phyloP scores from a whole-genome alignment of 2,113 vertebrate species.

The Naja naja region DNA sequence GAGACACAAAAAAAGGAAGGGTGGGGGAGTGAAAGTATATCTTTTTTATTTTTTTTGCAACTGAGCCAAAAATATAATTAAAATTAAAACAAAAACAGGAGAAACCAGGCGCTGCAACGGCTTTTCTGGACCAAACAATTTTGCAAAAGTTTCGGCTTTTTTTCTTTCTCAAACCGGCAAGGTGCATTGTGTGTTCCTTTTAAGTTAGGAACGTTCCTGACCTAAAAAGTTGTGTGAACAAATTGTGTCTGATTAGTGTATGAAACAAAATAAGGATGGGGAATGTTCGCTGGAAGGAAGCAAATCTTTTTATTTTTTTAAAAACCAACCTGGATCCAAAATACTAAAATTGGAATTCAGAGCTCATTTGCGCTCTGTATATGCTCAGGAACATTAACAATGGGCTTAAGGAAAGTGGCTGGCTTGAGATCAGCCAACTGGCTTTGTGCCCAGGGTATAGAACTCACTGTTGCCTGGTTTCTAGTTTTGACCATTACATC shows the following conservation, averaged over 20 bases:
- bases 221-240: background rate
- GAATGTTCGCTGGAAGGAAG: background rate
- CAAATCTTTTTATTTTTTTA: background rate
- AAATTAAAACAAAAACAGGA: too few species aligned
- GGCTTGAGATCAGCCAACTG: background rate
- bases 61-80: background rate
- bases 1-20: background rate
- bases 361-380: background rate
- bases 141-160: background rate
- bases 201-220: background rate
- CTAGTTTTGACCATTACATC: background rate
- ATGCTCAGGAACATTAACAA: background rate
- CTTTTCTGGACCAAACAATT: background rate
- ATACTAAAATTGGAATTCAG: background rate
- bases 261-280: background rate
- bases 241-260: background rate
- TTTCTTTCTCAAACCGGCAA: fast-evolving
- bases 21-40: background rate
- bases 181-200: background rate
- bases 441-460: background rate
- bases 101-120: fast-evolving
- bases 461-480: background rate
- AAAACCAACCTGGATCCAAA: background rate
- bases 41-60: too few species aligned
- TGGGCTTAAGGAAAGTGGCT: background rate